Evolutionary conservation across 2,113 vertebrate genomes (phyloP).

Genomic region (Blennius ocellaris): DNA sequence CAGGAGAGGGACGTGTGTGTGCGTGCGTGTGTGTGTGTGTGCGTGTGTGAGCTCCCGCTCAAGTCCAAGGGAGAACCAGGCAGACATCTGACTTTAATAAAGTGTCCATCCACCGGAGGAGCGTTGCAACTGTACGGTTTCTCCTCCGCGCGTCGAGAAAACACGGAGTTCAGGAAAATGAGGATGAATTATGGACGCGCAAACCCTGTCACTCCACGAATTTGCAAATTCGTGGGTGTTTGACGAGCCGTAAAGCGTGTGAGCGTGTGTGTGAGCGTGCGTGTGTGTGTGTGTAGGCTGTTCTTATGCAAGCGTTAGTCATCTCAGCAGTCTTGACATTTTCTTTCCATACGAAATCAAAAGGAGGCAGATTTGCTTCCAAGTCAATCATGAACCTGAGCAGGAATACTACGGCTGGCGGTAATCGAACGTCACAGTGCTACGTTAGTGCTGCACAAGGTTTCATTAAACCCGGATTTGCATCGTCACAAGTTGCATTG

Average conservation of each 20-base stretch:
- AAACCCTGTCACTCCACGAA: constrained; percentile 35
- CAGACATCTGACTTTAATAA: background rate
- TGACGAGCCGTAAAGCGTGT: constrained; percentile 48
- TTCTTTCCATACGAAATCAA: constrained; percentile 28
- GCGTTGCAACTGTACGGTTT: background rate
- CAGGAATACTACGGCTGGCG: background rate
- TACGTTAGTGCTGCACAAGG: background rate
- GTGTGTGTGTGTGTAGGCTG: constrained; percentile 53
- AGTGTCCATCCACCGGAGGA: background rate
- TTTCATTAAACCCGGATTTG: background rate
- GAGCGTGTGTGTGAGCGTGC: constrained; percentile 13
- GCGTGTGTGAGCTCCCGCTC: background rate
- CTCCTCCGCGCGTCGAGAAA: constrained; percentile 1
- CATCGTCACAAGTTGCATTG: no score
- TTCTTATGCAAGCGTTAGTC: constrained; percentile 72
- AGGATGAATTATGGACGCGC: constrained; percentile 30
- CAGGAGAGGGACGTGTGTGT: background rate
- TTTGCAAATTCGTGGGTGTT: constrained; percentile 52
- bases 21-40: constrained; percentile 10
- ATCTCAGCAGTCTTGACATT: constrained; percentile 50
- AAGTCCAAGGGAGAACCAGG: constrained; percentile 16
- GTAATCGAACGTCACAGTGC: background rate
- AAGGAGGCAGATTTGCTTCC: constrained; percentile 35
- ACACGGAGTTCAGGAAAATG: constrained; percentile 5
- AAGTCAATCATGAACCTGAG: constrained; percentile 34